These are phyloP conservation scores for Tethea ocularis DNA, from an alignment of 2,888 invertebrate species.

Conservation along the genomic window DNA sequence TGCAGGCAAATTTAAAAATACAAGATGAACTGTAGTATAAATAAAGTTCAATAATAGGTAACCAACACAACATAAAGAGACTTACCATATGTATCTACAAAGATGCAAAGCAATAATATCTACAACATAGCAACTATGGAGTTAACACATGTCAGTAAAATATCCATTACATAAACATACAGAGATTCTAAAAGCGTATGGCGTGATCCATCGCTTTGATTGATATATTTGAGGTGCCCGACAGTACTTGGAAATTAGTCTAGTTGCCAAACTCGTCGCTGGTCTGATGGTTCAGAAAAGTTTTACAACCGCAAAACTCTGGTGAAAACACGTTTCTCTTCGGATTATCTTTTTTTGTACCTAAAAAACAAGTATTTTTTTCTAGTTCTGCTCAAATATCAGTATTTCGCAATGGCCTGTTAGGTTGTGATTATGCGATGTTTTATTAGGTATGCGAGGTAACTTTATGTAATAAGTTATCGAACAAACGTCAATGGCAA, in stretches of 20 bases:
- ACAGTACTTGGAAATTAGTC: conserved; percentile 31
- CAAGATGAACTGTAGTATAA: background rate
- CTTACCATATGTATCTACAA: background rate
- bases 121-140: background rate
- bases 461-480: conserved; percentile 29
- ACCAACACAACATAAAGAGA: background rate
- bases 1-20: too few relatives aligned
- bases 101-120: background rate
- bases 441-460: conserved; percentile 13
- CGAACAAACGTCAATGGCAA: conserved; percentile 22
- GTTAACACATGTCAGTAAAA: background rate
- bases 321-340: conserved; percentile 1
- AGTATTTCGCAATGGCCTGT: conserved; percentile 14
- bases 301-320: conserved; percentile 6
- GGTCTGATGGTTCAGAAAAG: conserved; percentile 5
- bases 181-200: conserved; percentile 23
- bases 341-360: background rate
- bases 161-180: conserved; percentile 7
- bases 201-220: conserved; percentile 33
- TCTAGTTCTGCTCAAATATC: background rate
- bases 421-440: conserved; percentile 17
- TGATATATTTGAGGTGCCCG: conserved; percentile 21
- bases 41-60: background rate
- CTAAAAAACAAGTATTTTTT: too few relatives aligned
- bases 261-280: conserved; percentile 18